These are phyloP conservation scores for Paramormyrops kingsleyae DNA, from an alignment of 2,113 vertebrate genomes.

Conservation along the genomic window DNA sequence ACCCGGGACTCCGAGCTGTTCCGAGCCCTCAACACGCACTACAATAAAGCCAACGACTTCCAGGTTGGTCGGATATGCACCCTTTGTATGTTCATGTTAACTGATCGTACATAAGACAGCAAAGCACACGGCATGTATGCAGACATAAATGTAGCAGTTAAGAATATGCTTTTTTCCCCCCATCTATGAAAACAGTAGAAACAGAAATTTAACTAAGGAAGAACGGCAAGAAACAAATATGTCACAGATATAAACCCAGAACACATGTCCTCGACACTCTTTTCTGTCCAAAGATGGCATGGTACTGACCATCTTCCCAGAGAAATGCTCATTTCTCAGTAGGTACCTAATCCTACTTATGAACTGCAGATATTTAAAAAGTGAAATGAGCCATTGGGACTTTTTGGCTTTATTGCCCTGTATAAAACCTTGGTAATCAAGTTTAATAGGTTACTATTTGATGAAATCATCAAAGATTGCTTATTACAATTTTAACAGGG, in stretches of 20 bases:
- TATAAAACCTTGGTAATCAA: background rate
- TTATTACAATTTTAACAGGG: background rate
- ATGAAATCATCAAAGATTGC: background rate
- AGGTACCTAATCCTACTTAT: background rate
- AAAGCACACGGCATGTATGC: background rate
- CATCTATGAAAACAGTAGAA: background rate
- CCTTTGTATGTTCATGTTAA: background rate
- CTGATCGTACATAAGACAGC: background rate
- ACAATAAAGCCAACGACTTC: conserved; percentile 83
- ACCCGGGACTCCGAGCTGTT: conserved; percentile 80
- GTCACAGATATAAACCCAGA: background rate
- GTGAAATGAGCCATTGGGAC: background rate
- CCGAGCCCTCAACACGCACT: conserved; percentile 76
- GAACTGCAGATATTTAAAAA: background rate
- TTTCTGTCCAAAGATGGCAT: background rate
- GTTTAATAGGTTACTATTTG: background rate
- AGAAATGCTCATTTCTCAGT: background rate
- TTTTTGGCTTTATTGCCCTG: background rate
- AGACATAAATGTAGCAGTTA: background rate
- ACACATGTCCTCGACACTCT: background rate
- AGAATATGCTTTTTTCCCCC: background rate
- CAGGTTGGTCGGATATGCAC: conserved; percentile 60
- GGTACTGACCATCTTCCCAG: background rate
- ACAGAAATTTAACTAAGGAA: background rate
- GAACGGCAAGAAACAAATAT: background rate